Evolutionary conservation across 2,113 vertebrate species (phyloP), one percentile per base, ranked within the genome.

Genomic region (Rhynchopsitta pachyrhyncha): DNA sequence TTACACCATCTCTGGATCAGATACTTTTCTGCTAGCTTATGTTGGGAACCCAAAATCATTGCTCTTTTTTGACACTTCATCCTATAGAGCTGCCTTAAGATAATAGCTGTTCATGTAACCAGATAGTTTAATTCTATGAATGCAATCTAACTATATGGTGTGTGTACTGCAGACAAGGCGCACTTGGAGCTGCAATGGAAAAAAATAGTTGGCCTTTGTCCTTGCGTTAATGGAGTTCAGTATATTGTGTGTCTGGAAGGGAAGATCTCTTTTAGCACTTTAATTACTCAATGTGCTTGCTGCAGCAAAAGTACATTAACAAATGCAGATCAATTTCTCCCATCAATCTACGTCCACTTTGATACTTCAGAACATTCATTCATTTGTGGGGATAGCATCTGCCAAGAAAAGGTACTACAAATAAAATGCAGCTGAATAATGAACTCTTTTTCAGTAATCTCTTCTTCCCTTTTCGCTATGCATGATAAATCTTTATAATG

Each of bases 361-460:
- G 80, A 77, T 91, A 63, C 12, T 37, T 89, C n/a, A 62, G 88
- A 91, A 69, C 67, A 95, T 73, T 77, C 86, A 96, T 94, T 96
- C 77, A 94, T 95, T 96, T 94, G 46, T 52, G 66, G 74, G 66
- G 86, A 82, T 90, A 93, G 88, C 87, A 57, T 90, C 76, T 95
- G 93, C 89, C 95, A 95, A 85, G 86, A 91, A 95, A 93, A 95
- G 74, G 83, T 89, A 82, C 89, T 91, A 73, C 52, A 91, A 96
- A 96, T 79, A 91, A 95, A 97, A 96, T 59, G 70, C 83, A 85
- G 18, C 25, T 86, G 81, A 94, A 96, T 94, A 97, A 96, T 94
- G 62, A 86, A 80, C 83, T 84, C 47, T 41, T 94, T 41, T 79
- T 89, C 74, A 74, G 39, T 95, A 91, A 92, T 76, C 47, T 70